Evolutionary conservation across 2,113 vertebrate genomes (phyloP).

Genomic region (Sclerurus mexicanus): DNA sequence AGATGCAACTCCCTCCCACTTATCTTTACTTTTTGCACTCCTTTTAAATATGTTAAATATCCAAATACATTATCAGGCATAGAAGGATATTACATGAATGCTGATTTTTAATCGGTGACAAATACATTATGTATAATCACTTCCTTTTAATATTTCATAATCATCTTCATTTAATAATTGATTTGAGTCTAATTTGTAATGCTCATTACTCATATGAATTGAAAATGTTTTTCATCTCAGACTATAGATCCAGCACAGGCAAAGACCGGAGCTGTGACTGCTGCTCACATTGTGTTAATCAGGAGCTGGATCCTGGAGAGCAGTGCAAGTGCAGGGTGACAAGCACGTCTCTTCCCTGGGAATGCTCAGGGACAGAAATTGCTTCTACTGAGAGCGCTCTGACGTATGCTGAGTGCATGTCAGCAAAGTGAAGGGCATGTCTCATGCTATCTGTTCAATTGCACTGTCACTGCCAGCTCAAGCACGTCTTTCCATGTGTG

Average conservation of each 20-base stretch:
- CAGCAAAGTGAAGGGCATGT: not conserved
- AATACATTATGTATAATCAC: conserved; percentile 25
- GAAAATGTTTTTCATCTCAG: conserved; percentile 14
- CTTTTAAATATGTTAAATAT: not conserved
- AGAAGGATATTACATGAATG: not conserved
- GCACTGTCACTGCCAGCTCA: not conserved
- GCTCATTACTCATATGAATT: conserved; percentile 18
- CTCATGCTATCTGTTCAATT: not conserved
- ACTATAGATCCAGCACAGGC: not conserved
- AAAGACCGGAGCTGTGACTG: fast-evolving
- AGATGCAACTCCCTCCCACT: not conserved
- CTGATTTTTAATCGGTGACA: conserved; percentile 7
- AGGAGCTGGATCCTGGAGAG: not conserved
- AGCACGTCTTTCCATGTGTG: not conserved
- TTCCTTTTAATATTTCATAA: conserved; percentile 51
- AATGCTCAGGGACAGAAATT: not conserved
- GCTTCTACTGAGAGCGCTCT: not conserved
- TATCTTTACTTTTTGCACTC: not conserved
- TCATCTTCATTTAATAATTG: conserved; percentile 43
- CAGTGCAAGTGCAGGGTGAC: not conserved
- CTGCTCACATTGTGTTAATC: not conserved
- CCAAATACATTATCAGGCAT: not conserved
- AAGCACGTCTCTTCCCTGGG: not conserved
- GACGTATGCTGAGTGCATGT: not conserved
- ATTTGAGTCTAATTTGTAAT: conserved; percentile 23